Base-by-base conservation (phyloP, 1,140 invertebrate genomes). In the Sipha flava region DNA sequence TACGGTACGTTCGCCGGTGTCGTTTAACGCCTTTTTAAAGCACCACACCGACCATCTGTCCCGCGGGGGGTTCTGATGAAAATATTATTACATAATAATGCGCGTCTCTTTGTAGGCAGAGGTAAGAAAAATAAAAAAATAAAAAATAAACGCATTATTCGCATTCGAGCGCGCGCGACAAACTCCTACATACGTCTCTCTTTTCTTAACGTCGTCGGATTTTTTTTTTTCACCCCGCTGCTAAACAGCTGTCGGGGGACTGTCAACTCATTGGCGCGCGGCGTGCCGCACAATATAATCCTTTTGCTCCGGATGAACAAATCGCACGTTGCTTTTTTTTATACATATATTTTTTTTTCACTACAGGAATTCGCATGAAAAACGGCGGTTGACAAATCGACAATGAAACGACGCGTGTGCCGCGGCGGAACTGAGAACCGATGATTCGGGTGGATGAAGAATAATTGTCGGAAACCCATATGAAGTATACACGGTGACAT, bases 21-120 rank as follows among this genome's bases (percentile, higher is more conserved):
- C 72, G 31, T 75, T 75, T 75, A 75, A 75, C 72, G 72, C 72
- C 45, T 75, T 75, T 54, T 75, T 40, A 54, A 75, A 75, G 31
- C 72, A 49, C 45, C 47, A 9, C 14, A 54, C 72, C 43, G 45
- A 75, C 72, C 72, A 75, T 75, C 72, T 75, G 72, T 52, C 72
- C 68, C 21, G 29, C 26, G 34, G 70, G n/a, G n/a, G n/a, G n/a
- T n/a, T n/a, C 23, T 23, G 72, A 75, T 75, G 72, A 75, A 75
- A 75, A 75, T 75, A 75, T 75, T 75, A 75, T 75, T 75, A 75
- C 72, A 75, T 75, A 75, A 75, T 75, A 75, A 75, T 75, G 72
- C 9, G 49, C 72, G 23, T 75, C 72, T 54, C 54, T 75, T 40
- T 75, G 12, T 12, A 14, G 43, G n/a, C 6, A 45, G 29, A 14